Base-by-base conservation (phyloP, 2,888 invertebrate species). In the Coremacera marginata region DNA sequence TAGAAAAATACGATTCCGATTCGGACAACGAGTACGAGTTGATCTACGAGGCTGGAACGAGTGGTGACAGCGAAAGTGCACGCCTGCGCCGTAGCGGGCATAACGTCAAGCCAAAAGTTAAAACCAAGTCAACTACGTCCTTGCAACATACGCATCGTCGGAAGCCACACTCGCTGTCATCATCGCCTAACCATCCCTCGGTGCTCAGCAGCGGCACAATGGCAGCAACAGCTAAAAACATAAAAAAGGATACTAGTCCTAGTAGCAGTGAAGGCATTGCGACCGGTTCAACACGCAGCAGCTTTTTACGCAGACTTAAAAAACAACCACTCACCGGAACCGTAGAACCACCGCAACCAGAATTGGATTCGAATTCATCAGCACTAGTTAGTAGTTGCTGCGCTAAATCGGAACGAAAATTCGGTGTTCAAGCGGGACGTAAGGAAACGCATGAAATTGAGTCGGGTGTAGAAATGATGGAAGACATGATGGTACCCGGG, bases 401-500 rank as follows among this genome's bases (percentile, higher is more conserved):
- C 27, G 25, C 25, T 9, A 14, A 60, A 25, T 2, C 19, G 65
- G 19, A 16, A 5, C 44, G 16, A 16, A 27, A 65, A 5, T 65
- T 78, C 1, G 78, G 77, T 57, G 76, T 67, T 16, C 77, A 78
- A 68, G 68, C 86, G 14, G 76, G 84, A 34, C 86, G 86, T 0
- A 86, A 84, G 77, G 88, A 87, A 77, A 86, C 87, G 73, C 84
- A 88, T 22, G 87, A 89, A 82, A 88, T 89, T 7, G 89, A 89
- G 76, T 89, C 89, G 0, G 89, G 89, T 0, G 87, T 89, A 0
- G 89, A 89, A 81, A 86, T 89, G 83, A 81, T 86, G n/a, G 89
- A 89, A 80, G 89, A 88, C 63, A 89, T 89, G 89, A 80, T 86
- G 71, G 84, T 81, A 31, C 68, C 68, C 14, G 16, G 19, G 5